Conservation (phyloP, 1,140 invertebrate genomes). For the Galendromus occidentalis region DNA sequence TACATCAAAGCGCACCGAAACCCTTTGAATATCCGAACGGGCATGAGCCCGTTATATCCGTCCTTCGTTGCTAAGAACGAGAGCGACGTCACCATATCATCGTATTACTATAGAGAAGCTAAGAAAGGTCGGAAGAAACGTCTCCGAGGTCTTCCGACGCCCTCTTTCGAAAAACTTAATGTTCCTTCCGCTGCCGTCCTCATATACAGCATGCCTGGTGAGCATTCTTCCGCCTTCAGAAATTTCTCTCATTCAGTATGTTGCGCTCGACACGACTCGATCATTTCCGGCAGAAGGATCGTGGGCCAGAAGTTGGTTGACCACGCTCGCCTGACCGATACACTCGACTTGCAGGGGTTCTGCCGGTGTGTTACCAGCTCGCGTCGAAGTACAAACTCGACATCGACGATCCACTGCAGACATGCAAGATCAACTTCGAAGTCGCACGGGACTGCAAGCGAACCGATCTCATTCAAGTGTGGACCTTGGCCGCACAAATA, state of each 20-base stretch:
- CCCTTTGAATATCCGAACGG: not conserved
- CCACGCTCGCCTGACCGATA: too few relatives aligned
- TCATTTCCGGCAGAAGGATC: too few relatives aligned
- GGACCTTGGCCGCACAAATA: conserved; percentile 14
- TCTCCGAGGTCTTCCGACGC: not conserved
- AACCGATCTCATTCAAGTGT: conserved; percentile 51
- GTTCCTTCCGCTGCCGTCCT: conserved; percentile 1
- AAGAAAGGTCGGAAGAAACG: not conserved
- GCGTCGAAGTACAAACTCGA: not conserved
- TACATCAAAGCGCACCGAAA: conserved; percentile 17
- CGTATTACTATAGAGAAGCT: not conserved
- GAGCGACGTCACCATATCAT: not conserved
- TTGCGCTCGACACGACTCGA: too few relatives aligned
- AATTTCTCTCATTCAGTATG: too few relatives aligned
- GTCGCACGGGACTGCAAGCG: conserved; percentile 49
- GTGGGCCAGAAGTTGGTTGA: too few relatives aligned
- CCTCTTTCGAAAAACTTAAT: not conserved
- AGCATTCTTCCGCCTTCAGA: not conserved
- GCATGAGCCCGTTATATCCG: not conserved
- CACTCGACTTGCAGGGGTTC: not conserved
- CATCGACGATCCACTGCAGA: conserved; percentile 17
- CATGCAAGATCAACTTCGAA: conserved; percentile 59
- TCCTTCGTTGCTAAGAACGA: conserved; percentile 5
- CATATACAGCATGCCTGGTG: conserved; percentile 8
- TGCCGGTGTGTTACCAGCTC: conserved; percentile 1